Evolutionary conservation across 1,140 invertebrate genomes (phyloP), one percentile per base, ranked within the genome.

Genomic region (Drosophila ironensis): DNA sequence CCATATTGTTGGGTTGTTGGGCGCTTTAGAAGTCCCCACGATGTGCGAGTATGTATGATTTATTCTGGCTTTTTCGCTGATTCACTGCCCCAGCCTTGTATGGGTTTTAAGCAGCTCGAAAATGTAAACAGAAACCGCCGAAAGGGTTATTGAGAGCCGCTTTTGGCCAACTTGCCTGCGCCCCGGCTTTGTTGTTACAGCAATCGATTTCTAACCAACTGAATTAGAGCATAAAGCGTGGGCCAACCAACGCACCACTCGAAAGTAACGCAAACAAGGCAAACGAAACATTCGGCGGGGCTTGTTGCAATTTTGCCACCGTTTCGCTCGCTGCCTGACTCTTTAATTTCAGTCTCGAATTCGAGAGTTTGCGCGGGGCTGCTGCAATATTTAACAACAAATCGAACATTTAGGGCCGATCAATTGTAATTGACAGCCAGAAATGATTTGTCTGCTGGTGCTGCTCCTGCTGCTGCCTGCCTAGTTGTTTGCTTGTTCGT

Each of bases 181-280:
- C n/a, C 41, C 68, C 45, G 41, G 17, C 44, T 42, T 45, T n/a
- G 25, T 12, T 78, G 47, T 66, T 78, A 63, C 46, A 64, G 63
- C 78, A 82, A 82, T 82, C 78, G 77, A 82, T 82, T 82, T 84
- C 78, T 82, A 84, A 73, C 73, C 78, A 56, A 61, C 78, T 78
- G 77, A 82, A 82, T 84, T 84, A 73, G 77, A 82, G 77, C 77
- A 84, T 84, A 84, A 82, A 82, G 77, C 77, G 77, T 82, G 72
- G 69, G 77, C 77, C 54, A 77, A 84, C 63, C n/a, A n/a, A n/a
- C n/a, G n/a, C n/a, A n/a, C 59, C 56, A 68, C 40, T 50, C 46
- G 28, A 53, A 72, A 52, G 24, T 22, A 48, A 71, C 48, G 30
- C 53, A 61, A 30, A 9, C 9, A 82, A 64, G 66, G 61, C 51